Conservation (phyloP, 2,113 vertebrate species). For the Silurus meridionalis region DNA sequence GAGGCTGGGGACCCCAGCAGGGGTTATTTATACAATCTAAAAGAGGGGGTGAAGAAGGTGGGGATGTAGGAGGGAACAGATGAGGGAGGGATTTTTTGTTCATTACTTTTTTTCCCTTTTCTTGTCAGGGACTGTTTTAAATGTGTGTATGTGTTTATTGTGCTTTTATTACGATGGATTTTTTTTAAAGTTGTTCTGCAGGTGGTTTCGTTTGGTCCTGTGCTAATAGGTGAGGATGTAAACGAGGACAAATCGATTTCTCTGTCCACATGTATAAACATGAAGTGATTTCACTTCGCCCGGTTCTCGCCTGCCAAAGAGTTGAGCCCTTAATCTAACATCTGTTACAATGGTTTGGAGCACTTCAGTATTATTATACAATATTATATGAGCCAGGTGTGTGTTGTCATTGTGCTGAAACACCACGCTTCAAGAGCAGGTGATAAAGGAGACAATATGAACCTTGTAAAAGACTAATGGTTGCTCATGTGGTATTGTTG, state of each 20-base stretch:
- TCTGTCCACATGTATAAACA: not conserved
- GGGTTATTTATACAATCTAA: conserved; percentile 76
- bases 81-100: conserved; percentile 51
- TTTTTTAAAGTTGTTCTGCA: not conserved
- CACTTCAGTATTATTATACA: not conserved
- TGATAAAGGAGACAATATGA: not conserved
- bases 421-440: not conserved
- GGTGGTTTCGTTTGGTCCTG: not conserved
- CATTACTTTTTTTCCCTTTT: conserved; percentile 19
- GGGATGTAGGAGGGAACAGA: conserved; percentile 25
- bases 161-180: conserved; percentile 11
- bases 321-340: not conserved
- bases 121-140: not conserved
- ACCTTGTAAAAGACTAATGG: not conserved
- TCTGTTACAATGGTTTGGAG: not conserved
- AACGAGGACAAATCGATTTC: not conserved
- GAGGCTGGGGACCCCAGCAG: conserved; percentile 61
- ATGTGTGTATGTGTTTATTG: conserved; percentile 19
- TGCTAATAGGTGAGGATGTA: not conserved
- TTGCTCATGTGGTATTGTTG: not conserved
- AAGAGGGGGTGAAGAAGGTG: conserved; percentile 25
- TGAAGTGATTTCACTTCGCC: not conserved
- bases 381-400: not conserved
- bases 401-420: conserved; percentile 3
- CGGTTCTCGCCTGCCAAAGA: not conserved